Base-by-base conservation (phyloP, 2,797 vertebrate species). In the Xenops minutus region DNA sequence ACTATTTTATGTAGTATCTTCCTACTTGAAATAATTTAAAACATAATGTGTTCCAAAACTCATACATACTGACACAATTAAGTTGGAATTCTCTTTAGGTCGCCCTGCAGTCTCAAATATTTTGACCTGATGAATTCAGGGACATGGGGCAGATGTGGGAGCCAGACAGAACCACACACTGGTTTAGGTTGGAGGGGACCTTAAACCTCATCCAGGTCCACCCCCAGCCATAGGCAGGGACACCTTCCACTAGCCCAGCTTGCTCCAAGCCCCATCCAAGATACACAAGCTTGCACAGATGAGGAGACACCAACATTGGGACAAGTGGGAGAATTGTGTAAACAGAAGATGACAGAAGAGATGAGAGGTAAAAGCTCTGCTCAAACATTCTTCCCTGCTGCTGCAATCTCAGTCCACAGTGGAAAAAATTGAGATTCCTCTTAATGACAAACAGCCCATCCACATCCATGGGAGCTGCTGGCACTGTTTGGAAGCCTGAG, bases 41-140 rank as follows among this genome's bases (percentile, higher is more conserved):
- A 9, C 30, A 5, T 3, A 2, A 48, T 0, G 18, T 34, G 37
- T 55, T 78, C 22, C 43, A 46, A 52, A 64, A 4, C 26, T 43
- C 5, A 1, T 26, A 2, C 0, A 5, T 3, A 10, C 15, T 7
- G 26, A 11, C 66, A 37, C 3, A 2, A 21, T 2, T 10, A 17
- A 46, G 2, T 1, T n/a, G 46, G 17, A 21, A 14, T 32, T 56
- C 15, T 54, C 19, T 23, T 69, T 8, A 0, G 2, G 21, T 12
- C 14, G 9, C 34, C 36, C 24, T 69, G 61, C 56, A 30, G 0
- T 8, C 59, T 32, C 67, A 14, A 6, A 11, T 37, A 7, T 11
- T 54, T 22, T 10, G 22, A 14, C 69, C 44, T 12, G 58, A 9
- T 30, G 34, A 52, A 14, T 3, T 5, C 0, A 6, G 51, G 6